Base-by-base conservation (phyloP, 1,140 invertebrate species). In the Drosophila repleta region DNA sequence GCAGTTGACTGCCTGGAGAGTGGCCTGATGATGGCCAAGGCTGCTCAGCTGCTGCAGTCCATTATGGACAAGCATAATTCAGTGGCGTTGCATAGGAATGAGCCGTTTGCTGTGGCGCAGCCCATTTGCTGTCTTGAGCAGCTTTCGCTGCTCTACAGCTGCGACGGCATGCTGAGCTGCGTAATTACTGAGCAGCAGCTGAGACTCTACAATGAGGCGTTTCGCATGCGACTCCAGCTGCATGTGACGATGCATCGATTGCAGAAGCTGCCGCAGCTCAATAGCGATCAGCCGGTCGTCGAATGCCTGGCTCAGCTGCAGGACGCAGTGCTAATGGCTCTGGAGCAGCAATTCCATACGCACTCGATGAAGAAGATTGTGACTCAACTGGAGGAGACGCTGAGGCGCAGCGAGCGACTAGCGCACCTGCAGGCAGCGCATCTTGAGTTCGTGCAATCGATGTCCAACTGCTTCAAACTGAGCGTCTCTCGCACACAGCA, bases 341-440 rank as follows among this genome's bases (percentile, higher is more conserved):
- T 65, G 8, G 8, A 4, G 0, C 13, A 18, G 18, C 43, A 51
- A 0, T 13, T 51, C 3, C 10, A 21, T 1, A 3, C 8, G 0
- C 0, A 32, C n/a, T 7, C 13, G 0, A n/a, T 64, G 24, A 17
- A 24, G 15, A 5, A 10, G 1, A 21, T 29, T 1, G 41, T 26
- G 0, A 4, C 1, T 1, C 3, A 55, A 1, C 63, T 60, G 1
- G 51, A 55, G 0, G 51, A 32, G 0, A 11, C 18, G 4, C 7
- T 69, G 32, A 20, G 29, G 3, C 32, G 24, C 13, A 2, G 56
- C 15, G n/a, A 3, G 0, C 26, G 13, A 1, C 11, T 64, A 4
- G 10, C 29, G 3, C 37, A 72, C 6, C 21, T 77, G 15, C 56
- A 51, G 37, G 7, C 32, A 2, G 21, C n/a, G 2, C 75, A 77